phyloP scores from a whole-genome alignment of 1,140 invertebrate genomes.

The Leptonema lineaticorne region DNA sequence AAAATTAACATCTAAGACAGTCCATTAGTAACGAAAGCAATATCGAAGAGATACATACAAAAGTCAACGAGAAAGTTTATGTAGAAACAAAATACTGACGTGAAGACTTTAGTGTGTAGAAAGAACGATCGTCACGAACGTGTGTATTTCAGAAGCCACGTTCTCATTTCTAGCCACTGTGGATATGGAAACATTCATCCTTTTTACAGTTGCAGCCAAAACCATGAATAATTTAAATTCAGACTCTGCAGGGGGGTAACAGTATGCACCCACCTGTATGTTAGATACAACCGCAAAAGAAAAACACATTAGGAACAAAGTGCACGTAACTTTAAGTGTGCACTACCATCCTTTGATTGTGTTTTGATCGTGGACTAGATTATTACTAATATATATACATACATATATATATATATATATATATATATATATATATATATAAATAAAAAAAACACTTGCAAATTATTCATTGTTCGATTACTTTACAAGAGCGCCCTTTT shows the following conservation, averaged over 20 bases:
- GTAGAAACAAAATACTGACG: not conserved
- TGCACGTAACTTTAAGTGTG: too few species aligned
- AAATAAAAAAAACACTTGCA: slow-evolving; percentile 5
- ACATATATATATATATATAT: not conserved
- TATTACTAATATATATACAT: too few species aligned
- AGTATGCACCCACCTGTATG: slow-evolving; percentile 17
- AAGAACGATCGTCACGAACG: not conserved
- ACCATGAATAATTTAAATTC: slow-evolving; percentile 35
- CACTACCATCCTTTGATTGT: too few species aligned
- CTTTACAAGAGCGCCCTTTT: slow-evolving; percentile 4
- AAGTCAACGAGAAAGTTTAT: too few species aligned
- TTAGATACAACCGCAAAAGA: slow-evolving; percentile 5
- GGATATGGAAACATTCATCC: slow-evolving; percentile 28
- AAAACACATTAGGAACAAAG: slow-evolving; percentile 2
- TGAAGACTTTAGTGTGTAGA: not conserved
- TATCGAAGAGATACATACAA: too few species aligned
- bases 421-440: too few species aligned
- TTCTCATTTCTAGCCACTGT: slow-evolving; percentile 25
- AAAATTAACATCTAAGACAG: too few species aligned
- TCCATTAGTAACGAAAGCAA: too few species aligned
- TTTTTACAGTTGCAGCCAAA: slow-evolving; percentile 33
- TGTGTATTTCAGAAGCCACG: not conserved
- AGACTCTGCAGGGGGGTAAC: slow-evolving; percentile 11
- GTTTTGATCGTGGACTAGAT: not conserved
- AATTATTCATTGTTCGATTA: slow-evolving; percentile 31